Conservation (phyloP, 2,113 vertebrate species). For the Cranoglanis bouderius region DNA sequence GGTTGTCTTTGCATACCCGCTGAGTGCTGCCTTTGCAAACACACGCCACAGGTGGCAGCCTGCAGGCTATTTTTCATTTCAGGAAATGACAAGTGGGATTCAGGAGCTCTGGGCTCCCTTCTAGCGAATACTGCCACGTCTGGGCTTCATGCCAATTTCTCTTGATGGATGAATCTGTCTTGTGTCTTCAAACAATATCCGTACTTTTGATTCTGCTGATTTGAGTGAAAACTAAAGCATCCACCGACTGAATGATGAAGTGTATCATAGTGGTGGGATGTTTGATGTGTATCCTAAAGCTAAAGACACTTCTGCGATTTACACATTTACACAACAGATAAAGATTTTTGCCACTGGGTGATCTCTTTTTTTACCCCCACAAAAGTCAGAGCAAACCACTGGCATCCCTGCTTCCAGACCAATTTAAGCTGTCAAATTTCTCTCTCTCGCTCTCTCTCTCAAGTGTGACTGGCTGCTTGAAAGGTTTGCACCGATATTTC, state of each 20-base stretch:
- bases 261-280: not conserved
- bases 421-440: constrained; percentile 5
- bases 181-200: not conserved
- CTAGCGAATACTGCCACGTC: not conserved
- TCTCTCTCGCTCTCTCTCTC: not conserved
- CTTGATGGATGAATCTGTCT: not conserved
- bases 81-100: constrained; percentile 26
- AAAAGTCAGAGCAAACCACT: not conserved
- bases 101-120: constrained; percentile 24
- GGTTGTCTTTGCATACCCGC: constrained; percentile 26
- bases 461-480: not conserved
- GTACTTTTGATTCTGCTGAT: constrained; percentile 1
- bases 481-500: not conserved
- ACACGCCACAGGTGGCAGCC: constrained; percentile 28
- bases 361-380: not conserved
- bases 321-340: constrained; percentile 4
- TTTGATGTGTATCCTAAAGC: constrained; percentile 15
- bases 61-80: constrained; percentile 33
- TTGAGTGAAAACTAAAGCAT: not conserved
- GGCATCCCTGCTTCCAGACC: not conserved
- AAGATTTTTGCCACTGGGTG: not conserved
- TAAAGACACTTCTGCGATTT: not conserved
- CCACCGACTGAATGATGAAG: constrained; percentile 3
- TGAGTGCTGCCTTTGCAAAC: constrained; percentile 27
- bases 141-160: constrained; percentile 9